phyloP scores from a whole-genome alignment of 2,888 invertebrate genomes.

The Tineola bisselliella region DNA sequence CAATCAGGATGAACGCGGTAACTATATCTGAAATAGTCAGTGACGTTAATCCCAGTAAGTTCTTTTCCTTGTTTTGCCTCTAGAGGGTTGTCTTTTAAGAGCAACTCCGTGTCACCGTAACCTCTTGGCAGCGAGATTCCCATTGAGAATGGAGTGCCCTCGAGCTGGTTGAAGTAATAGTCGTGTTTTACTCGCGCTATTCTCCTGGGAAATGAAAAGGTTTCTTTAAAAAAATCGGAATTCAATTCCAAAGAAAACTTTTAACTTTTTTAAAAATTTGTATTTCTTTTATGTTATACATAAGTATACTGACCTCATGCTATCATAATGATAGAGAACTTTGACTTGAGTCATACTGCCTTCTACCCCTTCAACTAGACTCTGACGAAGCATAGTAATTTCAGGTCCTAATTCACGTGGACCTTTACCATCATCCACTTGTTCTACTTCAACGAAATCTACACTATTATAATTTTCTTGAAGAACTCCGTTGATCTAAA shows the following conservation, averaged over 20 bases:
- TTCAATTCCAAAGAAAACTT: too few species aligned
- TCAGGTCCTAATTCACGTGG: constrained; percentile 72
- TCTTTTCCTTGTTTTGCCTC: constrained; percentile 73
- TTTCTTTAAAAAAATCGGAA: constrained; percentile 9
- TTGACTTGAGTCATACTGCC: constrained; percentile 73
- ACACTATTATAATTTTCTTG: constrained; percentile 97
- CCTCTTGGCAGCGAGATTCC: constrained; percentile 83
- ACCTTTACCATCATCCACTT: constrained; percentile 75
- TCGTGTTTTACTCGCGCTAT: constrained; percentile 82
- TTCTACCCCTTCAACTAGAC: constrained; percentile 75
- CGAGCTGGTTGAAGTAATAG: constrained; percentile 83
- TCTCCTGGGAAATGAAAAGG: constrained; percentile 45
- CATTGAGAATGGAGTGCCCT: constrained; percentile 88
- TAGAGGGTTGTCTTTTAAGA: constrained; percentile 81
- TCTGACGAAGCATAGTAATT: constrained; percentile 70
- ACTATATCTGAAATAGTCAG: constrained; percentile 77
- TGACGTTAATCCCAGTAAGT: constrained; percentile 74
- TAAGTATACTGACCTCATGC: constrained; percentile 76
- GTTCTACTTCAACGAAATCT: constrained; percentile 94
- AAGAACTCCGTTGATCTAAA: constrained; percentile 69
- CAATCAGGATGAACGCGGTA: constrained; percentile 89
- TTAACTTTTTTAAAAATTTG: too few species aligned
- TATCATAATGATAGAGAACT: constrained; percentile 85
- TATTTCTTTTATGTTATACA: too few species aligned
- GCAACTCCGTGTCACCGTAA: constrained; percentile 80